Evolutionary conservation across 2,797 vertebrate species (phyloP).

Genomic region (Argentina silus): DNA sequence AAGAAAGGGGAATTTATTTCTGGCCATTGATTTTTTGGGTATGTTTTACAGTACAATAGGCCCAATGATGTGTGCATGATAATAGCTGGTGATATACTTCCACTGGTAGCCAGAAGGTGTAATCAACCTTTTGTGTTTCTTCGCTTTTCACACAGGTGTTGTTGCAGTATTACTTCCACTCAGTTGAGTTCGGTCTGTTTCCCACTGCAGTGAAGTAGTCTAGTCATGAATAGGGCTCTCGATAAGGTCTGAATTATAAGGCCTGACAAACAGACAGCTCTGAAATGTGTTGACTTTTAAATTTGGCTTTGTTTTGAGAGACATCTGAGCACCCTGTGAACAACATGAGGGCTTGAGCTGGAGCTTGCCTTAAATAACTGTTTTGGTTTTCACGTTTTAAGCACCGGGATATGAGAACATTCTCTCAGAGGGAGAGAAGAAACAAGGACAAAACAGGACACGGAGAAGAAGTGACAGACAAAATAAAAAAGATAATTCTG

Average conservation of each 20-base stretch:
- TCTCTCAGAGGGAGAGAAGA: neutral
- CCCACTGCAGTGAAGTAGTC: conserved; percentile 53
- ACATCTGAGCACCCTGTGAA: conserved; percentile 72
- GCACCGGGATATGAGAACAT: conserved; percentile 56
- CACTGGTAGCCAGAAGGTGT: conserved; percentile 33
- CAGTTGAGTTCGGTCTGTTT: conserved; percentile 47
- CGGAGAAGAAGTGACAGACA: neutral
- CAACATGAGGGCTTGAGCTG: conserved; percentile 35
- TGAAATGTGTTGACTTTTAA: conserved; percentile 50
- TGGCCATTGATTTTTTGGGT: conserved; percentile 34
- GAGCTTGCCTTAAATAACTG: conserved; percentile 58
- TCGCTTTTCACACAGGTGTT: conserved; percentile 57
- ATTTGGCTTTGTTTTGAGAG: conserved; percentile 56
- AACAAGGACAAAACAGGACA: neutral
- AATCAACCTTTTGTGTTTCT: conserved; percentile 36
- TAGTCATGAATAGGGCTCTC: conserved; percentile 41
- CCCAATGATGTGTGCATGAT: neutral
- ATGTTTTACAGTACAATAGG: conserved; percentile 16
- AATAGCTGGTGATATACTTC: neutral
- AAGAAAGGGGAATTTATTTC: conserved; percentile 25
- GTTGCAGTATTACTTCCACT: conserved; percentile 48
- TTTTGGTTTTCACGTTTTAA: conserved; percentile 55
- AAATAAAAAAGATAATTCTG: neutral
- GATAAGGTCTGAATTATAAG: conserved; percentile 37
- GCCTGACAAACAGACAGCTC: conserved; percentile 49